phyloP scores from a whole-genome alignment of 2,113 vertebrate genomes.

The Fulmarus glacialis region DNA sequence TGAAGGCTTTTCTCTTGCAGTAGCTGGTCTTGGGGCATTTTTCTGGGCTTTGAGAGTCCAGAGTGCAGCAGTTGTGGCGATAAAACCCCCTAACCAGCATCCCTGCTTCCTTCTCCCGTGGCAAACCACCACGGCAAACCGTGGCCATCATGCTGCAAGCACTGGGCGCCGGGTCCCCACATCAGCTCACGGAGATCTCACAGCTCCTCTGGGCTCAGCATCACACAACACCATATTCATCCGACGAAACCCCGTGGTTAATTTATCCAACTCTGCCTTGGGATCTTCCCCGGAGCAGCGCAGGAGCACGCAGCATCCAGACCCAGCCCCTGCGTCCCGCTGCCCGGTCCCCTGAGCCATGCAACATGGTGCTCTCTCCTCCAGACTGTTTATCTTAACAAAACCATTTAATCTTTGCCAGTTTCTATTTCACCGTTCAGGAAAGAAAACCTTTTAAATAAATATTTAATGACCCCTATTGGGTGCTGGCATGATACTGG shows the following conservation, averaged over 20 bases:
- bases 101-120: not conserved
- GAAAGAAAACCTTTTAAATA: constrained; percentile 4
- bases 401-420: not conserved
- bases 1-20: not conserved
- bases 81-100: not conserved
- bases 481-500: not conserved
- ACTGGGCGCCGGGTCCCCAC: accelerated
- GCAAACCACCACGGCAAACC: not conserved
- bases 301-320: not conserved
- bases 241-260: accelerated
- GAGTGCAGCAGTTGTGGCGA: not conserved
- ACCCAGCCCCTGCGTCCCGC: not conserved
- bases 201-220: not conserved
- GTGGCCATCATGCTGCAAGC: accelerated
- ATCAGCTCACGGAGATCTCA: accelerated
- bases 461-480: not conserved
- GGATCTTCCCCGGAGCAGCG: not conserved
- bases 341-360: accelerated
- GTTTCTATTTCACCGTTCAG: not conserved
- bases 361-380: not conserved
- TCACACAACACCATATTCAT: not conserved
- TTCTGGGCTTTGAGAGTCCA: not conserved
- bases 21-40: not conserved
- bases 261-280: not conserved
- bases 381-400: not conserved